A percentile compares a stretch with the other conserved stretches of the same genome.
Evolutionary conservation across 2,888 invertebrate genomes (phyloP).

Genomic region (Hetaerina titia): DNA sequence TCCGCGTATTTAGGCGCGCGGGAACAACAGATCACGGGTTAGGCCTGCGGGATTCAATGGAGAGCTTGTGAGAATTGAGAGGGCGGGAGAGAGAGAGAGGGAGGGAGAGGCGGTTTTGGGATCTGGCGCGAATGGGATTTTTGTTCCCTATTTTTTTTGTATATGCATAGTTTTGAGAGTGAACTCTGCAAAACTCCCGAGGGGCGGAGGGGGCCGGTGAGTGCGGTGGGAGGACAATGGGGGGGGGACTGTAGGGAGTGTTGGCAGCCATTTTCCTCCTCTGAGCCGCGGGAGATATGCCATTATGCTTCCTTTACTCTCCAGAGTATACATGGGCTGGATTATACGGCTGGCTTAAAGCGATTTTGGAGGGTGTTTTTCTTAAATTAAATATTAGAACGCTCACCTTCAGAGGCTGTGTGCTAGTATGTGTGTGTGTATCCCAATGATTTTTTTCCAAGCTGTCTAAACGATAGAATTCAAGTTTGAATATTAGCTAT

Average conservation of each 20-base stretch:
- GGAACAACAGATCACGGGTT: background rate
- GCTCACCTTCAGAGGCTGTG: background rate
- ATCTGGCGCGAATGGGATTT: background rate
- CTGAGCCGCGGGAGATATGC: background rate
- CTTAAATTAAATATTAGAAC: slow-evolving; percentile 1
- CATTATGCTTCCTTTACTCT: slow-evolving; percentile 14
- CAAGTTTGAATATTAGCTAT: too few relatives aligned
- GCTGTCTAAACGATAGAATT: too few relatives aligned
- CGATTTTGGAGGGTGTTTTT: background rate
- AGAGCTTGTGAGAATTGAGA: background rate
- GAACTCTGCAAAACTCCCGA: background rate
- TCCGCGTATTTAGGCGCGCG: background rate
- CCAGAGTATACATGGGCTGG: background rate
- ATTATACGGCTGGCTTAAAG: slow-evolving; percentile 18
- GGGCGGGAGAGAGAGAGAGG: background rate
- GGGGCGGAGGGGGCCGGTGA: background rate
- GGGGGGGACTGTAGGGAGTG: background rate
- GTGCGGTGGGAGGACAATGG: background rate
- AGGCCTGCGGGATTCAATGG: background rate
- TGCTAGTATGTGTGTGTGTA: too few relatives aligned
- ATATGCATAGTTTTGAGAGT: slow-evolving; percentile 21
- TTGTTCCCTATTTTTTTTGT: background rate
- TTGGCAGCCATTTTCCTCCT: background rate
- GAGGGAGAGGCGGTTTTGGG: background rate
- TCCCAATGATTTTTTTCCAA: too few relatives aligned